Percentiles rank a stretch among this genome's conserved stretches.
These are phyloP conservation scores for Camarhynchus parvulus DNA, from an alignment of 2,113 vertebrate species.

Conservation along the genomic window DNA sequence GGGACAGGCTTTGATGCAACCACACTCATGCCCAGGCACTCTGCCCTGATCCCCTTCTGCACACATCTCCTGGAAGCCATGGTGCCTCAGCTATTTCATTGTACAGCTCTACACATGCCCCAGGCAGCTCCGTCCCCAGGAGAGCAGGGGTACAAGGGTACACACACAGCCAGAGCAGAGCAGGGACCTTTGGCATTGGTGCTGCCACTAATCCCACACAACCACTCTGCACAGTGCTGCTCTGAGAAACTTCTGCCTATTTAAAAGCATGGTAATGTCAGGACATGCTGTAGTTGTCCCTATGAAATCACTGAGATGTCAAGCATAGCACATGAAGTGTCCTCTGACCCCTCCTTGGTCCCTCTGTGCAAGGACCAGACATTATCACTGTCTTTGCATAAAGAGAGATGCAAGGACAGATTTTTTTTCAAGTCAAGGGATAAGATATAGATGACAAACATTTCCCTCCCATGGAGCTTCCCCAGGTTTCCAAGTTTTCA, in stretches of 20 bases:
- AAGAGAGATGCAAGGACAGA: background rate
- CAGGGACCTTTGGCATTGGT: background rate
- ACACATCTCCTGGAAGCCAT: background rate
- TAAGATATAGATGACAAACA: background rate
- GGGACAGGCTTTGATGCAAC: background rate
- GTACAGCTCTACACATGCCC: background rate
- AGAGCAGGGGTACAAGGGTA: background rate
- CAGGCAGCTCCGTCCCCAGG: background rate
- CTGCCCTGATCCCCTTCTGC: background rate
- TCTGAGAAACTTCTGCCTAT: background rate
- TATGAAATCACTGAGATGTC: fast-evolving
- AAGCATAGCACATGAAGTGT: background rate
- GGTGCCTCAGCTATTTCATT: background rate
- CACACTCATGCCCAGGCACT: background rate
- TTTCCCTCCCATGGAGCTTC: background rate
- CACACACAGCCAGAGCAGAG: background rate
- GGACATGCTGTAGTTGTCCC: background rate
- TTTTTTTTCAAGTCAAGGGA: background rate
- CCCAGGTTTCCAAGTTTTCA: background rate
- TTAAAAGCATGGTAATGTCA: background rate
- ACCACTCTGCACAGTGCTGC: background rate
- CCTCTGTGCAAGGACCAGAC: background rate
- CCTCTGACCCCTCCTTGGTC: background rate
- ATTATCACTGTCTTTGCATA: background rate
- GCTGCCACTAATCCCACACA: background rate